Evolutionary conservation across 2,113 vertebrate genomes (phyloP), one percentile per base, ranked within the genome.

Genomic region (Recurvirostra avosetta): DNA sequence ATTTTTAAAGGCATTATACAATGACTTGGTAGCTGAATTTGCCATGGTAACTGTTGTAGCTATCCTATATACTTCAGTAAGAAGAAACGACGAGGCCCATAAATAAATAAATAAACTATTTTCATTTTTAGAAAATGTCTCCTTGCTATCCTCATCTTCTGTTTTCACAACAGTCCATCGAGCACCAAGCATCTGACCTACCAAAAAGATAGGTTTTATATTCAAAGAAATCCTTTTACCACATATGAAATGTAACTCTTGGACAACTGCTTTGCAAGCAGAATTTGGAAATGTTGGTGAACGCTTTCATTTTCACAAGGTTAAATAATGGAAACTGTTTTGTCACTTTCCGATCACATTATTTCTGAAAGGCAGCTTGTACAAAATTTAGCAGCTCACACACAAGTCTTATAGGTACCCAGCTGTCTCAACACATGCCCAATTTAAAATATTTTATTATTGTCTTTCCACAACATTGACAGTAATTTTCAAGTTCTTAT

Each of bases 31-130:
- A 88, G 74, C 91, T 85, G 85, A 94, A 59, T 97, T 97, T 96
- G 82, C 96, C 96, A 96, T 96, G 95, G 95, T 90, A 96, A 97
- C 92, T 91, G 76, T 66, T 87, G 77, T 34, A 94, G 94, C 84
- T 94, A 56, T 86, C 55, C 85, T 81, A n/a, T 52, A 70, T 77
- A 82, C 47, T 50, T 73, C 77, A 77, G 58, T 34, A 55, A 85
- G 41, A 75, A 85, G 40, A 81, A 89, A 65, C 17, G 47, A n/a
- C 1, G 6, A 68, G 41, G 50, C 23, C 63, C 38, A 56, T 41
- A 96, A 94, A 94, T 92, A 88, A 72, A 91, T 61, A 93, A 56
- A 89, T 47, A 68, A 84, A 73, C 67, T 50, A 36, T 56, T 73
- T 93, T 83, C 87, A 47, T 83, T 96, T 91, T 76, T 65, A 85